A percentile compares a stretch with the other conserved stretches of the same genome.
These are phyloP conservation scores for Heliconius congener DNA, from an alignment of 1,140 invertebrate genomes.

Conservation along the genomic window DNA sequence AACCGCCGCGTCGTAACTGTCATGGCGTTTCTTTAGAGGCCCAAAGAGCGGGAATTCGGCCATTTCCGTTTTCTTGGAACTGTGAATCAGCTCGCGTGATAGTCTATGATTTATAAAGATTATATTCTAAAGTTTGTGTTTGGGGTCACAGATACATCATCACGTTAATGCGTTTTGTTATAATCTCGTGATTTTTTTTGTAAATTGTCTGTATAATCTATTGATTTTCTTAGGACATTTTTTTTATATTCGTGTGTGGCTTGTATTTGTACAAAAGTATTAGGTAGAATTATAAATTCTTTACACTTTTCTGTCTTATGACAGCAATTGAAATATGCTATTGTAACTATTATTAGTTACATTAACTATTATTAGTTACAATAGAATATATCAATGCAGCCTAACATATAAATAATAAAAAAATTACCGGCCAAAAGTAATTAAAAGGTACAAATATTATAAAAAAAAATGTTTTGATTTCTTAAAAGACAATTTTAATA, in stretches of 20 bases:
- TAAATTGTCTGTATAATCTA: constrained; percentile 35
- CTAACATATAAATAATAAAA: too few relatives aligned
- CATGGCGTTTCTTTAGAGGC: constrained; percentile 41
- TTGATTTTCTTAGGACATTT: neutral
- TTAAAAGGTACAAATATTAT: too few relatives aligned
- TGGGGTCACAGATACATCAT: constrained; percentile 38
- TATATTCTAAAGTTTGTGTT: constrained; percentile 47
- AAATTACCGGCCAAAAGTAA: too few relatives aligned
- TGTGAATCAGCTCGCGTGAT: constrained; percentile 67
- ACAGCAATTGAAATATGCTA: too few relatives aligned
- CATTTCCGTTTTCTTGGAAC: constrained; percentile 73
- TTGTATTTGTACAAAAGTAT: neutral
- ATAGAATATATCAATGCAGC: too few relatives aligned
- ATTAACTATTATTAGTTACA: too few relatives aligned
- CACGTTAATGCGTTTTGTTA: constrained; percentile 38
- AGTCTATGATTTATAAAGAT: constrained; percentile 70
- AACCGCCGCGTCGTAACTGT: constrained; percentile 21
- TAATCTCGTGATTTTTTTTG: constrained; percentile 6
- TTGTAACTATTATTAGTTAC: too few relatives aligned
- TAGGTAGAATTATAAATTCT: neutral
- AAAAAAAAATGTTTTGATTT: too few relatives aligned
- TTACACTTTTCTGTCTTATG: neutral
- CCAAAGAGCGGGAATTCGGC: constrained; percentile 66
- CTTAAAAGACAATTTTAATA: too few relatives aligned
- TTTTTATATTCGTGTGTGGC: neutral